These are phyloP conservation scores for Escarpia spicata DNA, from an alignment of 2,888 invertebrate species.

Conservation along the genomic window DNA sequence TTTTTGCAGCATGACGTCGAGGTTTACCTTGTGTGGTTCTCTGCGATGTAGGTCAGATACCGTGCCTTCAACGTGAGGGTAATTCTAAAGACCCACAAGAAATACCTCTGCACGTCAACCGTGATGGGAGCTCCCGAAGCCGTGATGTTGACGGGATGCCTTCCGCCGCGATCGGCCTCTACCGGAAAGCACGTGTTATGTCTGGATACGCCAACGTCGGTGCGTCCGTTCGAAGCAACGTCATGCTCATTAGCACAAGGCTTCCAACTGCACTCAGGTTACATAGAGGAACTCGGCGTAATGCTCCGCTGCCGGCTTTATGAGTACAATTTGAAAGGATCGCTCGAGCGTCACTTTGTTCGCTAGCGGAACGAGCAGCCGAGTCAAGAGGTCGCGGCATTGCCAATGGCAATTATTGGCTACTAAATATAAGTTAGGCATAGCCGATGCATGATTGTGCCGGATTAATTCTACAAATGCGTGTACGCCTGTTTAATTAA, in stretches of 20 bases:
- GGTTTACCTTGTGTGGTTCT: background rate
- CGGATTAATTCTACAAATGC: background rate
- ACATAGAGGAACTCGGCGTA: background rate
- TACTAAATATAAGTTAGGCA: background rate
- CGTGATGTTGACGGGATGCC: background rate
- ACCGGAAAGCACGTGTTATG: background rate
- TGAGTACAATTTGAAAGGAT: background rate
- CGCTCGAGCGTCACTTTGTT: background rate
- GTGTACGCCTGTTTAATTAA: background rate
- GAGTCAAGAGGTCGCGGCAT: background rate
- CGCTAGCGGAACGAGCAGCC: background rate
- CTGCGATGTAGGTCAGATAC: background rate
- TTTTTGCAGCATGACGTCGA: too few relatives aligned
- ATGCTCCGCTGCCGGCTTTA: background rate
- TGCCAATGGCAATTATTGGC: background rate
- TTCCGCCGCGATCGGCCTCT: background rate
- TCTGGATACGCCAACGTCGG: background rate
- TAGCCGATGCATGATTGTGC: background rate
- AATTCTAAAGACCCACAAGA: background rate
- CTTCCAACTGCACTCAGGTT: background rate
- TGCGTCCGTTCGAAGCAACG: background rate
- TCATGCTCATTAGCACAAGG: background rate
- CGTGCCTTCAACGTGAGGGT: background rate
- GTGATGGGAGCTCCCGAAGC: background rate
- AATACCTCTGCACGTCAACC: background rate